Evolutionary conservation across 2,888 invertebrate genomes (phyloP).

Genomic region (Polyommatus iphigenia): DNA sequence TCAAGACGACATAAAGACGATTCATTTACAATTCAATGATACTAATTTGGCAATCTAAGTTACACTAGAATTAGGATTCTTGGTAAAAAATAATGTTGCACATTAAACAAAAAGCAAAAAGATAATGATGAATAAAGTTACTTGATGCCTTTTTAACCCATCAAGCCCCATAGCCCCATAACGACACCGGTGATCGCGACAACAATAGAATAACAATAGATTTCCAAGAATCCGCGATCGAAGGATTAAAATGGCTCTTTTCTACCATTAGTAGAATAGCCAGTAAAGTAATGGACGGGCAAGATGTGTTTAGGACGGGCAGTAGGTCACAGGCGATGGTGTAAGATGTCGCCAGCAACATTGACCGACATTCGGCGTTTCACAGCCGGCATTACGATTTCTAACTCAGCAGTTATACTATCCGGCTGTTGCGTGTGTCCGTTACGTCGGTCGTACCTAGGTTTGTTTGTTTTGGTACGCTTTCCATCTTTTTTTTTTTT

Average conservation of each 20-base stretch:
- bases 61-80: no score
- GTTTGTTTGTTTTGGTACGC: not conserved
- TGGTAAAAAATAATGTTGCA: no score
- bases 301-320: conserved; percentile 37
- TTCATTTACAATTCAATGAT: no score
- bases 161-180: no score
- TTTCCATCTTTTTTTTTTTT: not conserved
- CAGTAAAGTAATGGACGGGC: conserved; percentile 30
- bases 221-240: no score
- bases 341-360: conserved; percentile 64
- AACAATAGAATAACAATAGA: no score
- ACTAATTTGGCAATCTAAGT: no score
- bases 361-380: conserved; percentile 63
- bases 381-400: conserved; percentile 44
- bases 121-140: no score
- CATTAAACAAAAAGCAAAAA: no score
- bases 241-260: no score
- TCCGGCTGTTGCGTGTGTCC: conserved; percentile 11
- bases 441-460: not conserved
- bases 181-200: no score
- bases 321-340: conserved; percentile 43
- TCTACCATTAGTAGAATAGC: not conserved
- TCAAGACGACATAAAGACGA: no score
- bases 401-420: conserved; percentile 42
- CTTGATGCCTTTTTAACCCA: not conserved